Evolutionary conservation across 2,888 invertebrate genomes (phyloP), one percentile per base, ranked within the genome.

Genomic region (Agrotis segetum): DNA sequence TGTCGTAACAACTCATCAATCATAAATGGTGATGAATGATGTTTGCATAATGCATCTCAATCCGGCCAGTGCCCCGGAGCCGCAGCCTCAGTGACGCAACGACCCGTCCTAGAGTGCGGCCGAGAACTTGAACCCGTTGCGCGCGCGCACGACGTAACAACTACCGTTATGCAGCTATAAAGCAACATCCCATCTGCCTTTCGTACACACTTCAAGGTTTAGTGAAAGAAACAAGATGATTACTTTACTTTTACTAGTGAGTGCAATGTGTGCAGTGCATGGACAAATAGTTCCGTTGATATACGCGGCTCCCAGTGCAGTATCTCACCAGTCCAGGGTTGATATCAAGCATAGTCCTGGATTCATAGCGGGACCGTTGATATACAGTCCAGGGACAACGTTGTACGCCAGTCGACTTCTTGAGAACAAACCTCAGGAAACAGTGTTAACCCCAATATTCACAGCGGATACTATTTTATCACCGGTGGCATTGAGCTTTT

Each of bases 321-420:
- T 97, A 29, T 96, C 96, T 2, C 96, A 96, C 87, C 97, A 97
- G 87, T 96, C 97, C 64, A 94, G 96, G 63, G 92, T 96, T 65
- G 96, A 97, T 81, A 95, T 97, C 59, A 90, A 88, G 66, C 92
- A 94, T 67, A 87, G 88, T 29, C 93, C 93, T 40, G 87, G 84
- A 1, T 84, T 90, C 47, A 77, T 94, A 75, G 77, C 91, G 3
- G 80, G 88, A 0, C 93, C 94, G 1, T 69, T 94, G 14, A 82
- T 95, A 50, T 95, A 95, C 71, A 93, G 88, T 71, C 93, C 91
- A 46, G 74, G 87, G 24, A 81, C 88, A 16, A 79, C 88, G 0
- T 67, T 92, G 34, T 90, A 88, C 61, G 82, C 85, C 19, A 86
- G 82, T 65, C 88, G 88, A 11, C 77, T 87, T 4, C 82, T 85